phyloP scores from a whole-genome alignment of 2,888 invertebrate genomes.

The Eupsilia transversa region DNA sequence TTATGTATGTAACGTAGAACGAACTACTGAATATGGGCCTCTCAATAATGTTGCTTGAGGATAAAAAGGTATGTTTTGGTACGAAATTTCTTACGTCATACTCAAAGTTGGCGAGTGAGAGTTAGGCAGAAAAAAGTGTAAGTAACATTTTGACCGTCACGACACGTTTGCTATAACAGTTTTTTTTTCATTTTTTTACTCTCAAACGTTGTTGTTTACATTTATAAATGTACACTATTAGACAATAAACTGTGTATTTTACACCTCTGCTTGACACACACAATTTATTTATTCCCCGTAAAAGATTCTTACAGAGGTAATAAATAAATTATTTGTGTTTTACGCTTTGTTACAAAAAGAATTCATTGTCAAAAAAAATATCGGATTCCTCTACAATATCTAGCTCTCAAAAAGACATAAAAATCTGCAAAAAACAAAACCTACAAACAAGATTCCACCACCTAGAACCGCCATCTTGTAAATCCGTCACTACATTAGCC shows the following conservation, averaged over 20 bases:
- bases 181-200: too few relatives aligned
- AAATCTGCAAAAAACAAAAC: neutral
- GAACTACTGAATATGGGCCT: neutral
- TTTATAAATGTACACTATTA: neutral
- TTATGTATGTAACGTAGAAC: too few relatives aligned
- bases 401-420: neutral
- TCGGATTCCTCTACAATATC: neutral
- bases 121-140: too few relatives aligned
- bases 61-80: neutral
- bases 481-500: conserved; percentile 33
- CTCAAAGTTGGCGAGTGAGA: too few relatives aligned
- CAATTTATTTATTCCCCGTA: neutral
- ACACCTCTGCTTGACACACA: neutral
- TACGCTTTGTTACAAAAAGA: neutral
- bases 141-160: too few relatives aligned
- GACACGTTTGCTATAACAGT: too few relatives aligned
- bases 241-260: neutral
- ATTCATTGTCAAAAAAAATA: neutral
- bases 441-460: neutral
- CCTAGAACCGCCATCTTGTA: conserved; percentile 9
- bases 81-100: neutral
- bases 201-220: too few relatives aligned
- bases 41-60: neutral
- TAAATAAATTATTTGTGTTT: neutral
- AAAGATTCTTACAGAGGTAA: neutral